Base-by-base conservation (phyloP, 2,888 invertebrate species). In the Serripes groenlandicus region DNA sequence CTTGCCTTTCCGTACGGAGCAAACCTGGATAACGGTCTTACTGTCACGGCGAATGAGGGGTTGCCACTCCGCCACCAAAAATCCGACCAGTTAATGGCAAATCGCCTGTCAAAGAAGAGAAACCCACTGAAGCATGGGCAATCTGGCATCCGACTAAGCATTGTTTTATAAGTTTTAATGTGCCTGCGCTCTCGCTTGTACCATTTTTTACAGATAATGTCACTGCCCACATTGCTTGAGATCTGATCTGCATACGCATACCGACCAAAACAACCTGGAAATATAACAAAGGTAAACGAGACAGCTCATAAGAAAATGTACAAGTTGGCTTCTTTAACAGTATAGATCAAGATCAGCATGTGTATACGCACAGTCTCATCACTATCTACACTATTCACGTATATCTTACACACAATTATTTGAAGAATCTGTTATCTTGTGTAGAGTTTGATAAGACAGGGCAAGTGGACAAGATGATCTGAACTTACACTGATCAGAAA, bases 61-160 rank as follows among this genome's bases (percentile, higher is more conserved):
- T 23, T 15, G 4, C 5, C 5, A n/a, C n/a, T n/a, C n/a, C n/a
- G n/a, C n/a, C n/a, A n/a, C 66, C 37, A 42, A 23, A 21, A 7
- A n/a, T n/a, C 5, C 42, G 26, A 26, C 23, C 42, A 32, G 9
- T 18, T 15, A 23, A 26, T 28, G 21, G 64, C 64, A 58, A 81
- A 76, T 30, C 60, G 56, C 49, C 81, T 58, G 72, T 81, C 81
- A 49, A 75, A 73, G 18, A 68, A 73, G 18, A 76, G 32, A 49
- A 75, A 76, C 37, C 58, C 11, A 1, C 54, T 35, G 23, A 37
- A 23, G 34, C 66, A 66, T 11, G 66, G 66, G 15, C 66, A 66
- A n/a, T 28, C 42, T 0, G 66, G 66, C 66, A 66, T 66, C 21
- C n/a, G 23, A 23, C 9, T 32, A 15, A 66, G 35, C 21, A 23